Evolutionary conservation across 2,113 vertebrate genomes (phyloP).

Genomic region (Acrocephalus kingi): DNA sequence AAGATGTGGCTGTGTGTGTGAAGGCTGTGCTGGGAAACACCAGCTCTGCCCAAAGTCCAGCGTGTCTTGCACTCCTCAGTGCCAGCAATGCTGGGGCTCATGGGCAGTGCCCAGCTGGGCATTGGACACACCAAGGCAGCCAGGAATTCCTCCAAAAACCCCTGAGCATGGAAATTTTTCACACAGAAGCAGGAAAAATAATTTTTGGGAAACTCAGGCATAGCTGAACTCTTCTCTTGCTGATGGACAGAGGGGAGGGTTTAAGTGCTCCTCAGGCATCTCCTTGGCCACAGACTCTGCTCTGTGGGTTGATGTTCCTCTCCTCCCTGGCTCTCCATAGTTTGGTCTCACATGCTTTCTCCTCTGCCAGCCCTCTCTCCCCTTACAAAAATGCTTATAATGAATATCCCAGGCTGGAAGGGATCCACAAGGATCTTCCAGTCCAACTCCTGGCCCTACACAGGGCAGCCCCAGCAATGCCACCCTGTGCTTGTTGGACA

Average conservation of each 20-base stretch:
- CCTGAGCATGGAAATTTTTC: neutral
- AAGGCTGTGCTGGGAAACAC: neutral
- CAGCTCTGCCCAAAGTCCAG: accelerated
- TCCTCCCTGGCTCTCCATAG: neutral
- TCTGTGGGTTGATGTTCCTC: neutral
- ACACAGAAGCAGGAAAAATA: neutral
- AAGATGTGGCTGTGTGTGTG: neutral
- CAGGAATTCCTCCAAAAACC: neutral
- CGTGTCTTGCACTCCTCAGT: accelerated
- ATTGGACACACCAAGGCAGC: neutral
- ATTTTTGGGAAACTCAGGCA: neutral
- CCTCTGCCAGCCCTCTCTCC: neutral
- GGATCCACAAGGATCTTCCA: neutral
- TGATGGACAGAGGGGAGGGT: neutral
- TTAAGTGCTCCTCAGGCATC: neutral
- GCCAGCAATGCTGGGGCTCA: accelerated
- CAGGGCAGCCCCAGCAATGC: neutral
- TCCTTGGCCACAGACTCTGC: neutral
- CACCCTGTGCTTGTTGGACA: neutral
- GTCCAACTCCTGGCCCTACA: neutral
- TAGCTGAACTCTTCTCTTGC: neutral
- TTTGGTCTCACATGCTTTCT: neutral
- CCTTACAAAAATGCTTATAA: too few relatives aligned
- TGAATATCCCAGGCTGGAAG: neutral
- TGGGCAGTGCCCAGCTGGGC: accelerated